Base-by-base conservation (phyloP, 2,888 invertebrate species). In the Phengaris arion region DNA sequence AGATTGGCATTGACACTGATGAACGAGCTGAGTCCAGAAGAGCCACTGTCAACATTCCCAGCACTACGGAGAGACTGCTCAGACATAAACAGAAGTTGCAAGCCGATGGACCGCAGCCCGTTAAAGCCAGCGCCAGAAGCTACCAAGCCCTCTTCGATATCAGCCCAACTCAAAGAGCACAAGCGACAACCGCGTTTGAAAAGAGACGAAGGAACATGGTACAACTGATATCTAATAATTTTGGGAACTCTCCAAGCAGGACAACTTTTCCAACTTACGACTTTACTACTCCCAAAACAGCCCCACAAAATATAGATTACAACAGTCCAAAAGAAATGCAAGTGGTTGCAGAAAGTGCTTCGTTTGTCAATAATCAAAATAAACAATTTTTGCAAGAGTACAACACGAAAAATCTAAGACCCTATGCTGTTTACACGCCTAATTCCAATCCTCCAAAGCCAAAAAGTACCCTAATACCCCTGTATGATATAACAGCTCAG, bases 301-400 rank as follows among this genome's bases (percentile, higher is more conserved):
- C 90, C 9, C 79, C 89, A 69, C 83, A 91, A 15, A 72, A 51
- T 13, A 86, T 90, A 0, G 94, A 94, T 76, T 83, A 87, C 52
- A 93, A 85, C 77, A 89, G 88, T n/a, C 81, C 91, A 3, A 94
- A 88, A 77, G 96, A 97, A 86, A 94, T 95, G 83, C 97, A 97
- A 85, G 94, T 96, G 1, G 94, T 96, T 0, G 96, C 97, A 9
- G 97, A 97, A 87, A 95, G 96, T 8, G 96, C 96, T 0, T 96
- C 97, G 0, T 97, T 97, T 83, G 95, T 95, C 2, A 94, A 95
- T 59, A 93, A 91, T 75, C 92, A 93, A 77, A 90, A 92, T 79
- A 86, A 91, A 75, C 92, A 94, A 80, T 90, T 86, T 77, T 82
- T 93, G 55, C 92, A 94, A 84, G 88, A 92, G 77, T 90, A 87